Percentiles rank a stretch among this genome's conserved stretches.
Evolutionary conservation across 2,888 invertebrate species (phyloP).

Genomic region (Drosophila cracens): DNA sequence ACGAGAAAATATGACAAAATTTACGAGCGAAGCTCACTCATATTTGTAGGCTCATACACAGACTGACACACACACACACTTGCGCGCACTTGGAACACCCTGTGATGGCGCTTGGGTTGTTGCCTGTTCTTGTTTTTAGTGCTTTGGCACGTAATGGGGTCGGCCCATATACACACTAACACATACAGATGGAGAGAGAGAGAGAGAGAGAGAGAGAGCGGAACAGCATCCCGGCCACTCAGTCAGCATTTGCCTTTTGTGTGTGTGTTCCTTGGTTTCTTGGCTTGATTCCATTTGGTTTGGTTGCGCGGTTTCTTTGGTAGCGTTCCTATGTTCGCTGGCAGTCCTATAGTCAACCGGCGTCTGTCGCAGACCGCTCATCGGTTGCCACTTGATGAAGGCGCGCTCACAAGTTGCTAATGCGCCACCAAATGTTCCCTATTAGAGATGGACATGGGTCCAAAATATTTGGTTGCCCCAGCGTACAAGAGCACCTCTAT

Average conservation of each 20-base stretch:
- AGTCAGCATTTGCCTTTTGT: slow-evolving; percentile 56
- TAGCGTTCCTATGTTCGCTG: slow-evolving; percentile 13
- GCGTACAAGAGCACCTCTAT: slow-evolving; percentile 4
- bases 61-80: slow-evolving; percentile 27
- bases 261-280: slow-evolving; percentile 24
- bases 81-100: slow-evolving; percentile 43
- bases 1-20: slow-evolving; percentile 78
- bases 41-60: slow-evolving; percentile 54
- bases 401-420: slow-evolving; percentile 44
- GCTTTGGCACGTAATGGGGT: slow-evolving; percentile 80
- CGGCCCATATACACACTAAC: slow-evolving; percentile 47
- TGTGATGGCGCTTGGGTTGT: slow-evolving; percentile 58
- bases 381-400: slow-evolving; percentile 64
- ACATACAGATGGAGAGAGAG: slow-evolving; percentile 1
- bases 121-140: slow-evolving; percentile 73
- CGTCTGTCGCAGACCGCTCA: slow-evolving; percentile 28
- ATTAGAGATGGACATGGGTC: slow-evolving; percentile 26
- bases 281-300: slow-evolving; percentile 41
- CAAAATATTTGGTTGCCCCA: neutral
- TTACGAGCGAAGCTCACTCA: slow-evolving; percentile 70
- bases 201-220: neutral
- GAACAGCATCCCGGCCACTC: slow-evolving; percentile 38
- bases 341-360: slow-evolving; percentile 20
- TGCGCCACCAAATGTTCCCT: slow-evolving; percentile 27
- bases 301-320: slow-evolving; percentile 40